A percentile compares a stretch with the other conserved stretches of the same genome.
Evolutionary conservation across 2,113 vertebrate species (phyloP).

Genomic region (Coregonus clupeaformis): DNA sequence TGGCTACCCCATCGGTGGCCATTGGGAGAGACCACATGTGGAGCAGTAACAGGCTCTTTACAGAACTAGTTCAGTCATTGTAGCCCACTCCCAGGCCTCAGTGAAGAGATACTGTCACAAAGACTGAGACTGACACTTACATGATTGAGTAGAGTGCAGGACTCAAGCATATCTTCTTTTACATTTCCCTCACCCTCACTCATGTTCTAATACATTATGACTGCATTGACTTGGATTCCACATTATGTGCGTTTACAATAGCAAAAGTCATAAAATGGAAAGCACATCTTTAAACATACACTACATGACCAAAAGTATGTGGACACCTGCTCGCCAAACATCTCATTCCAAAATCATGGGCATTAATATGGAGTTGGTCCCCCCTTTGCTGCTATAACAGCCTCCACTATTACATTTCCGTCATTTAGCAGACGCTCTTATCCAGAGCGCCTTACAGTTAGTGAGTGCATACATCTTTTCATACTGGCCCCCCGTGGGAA

Average conservation of each 20-base stretch:
- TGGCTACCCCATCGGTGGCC: conserved; percentile 36
- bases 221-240: background rate
- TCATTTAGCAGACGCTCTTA: no score
- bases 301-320: no score
- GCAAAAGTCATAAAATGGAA: background rate
- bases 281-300: no score
- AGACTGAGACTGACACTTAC: background rate
- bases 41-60: background rate
- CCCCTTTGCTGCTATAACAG: no score
- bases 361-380: no score
- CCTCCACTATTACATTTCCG: no score
- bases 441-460: no score
- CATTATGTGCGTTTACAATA: background rate
- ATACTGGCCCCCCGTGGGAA: no score
- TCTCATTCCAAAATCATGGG: no score
- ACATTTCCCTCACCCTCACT: background rate
- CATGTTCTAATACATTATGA: background rate
- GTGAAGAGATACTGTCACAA: background rate
- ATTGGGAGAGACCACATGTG: background rate
- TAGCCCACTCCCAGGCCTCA: background rate
- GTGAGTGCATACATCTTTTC: no score
- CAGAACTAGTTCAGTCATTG: background rate
- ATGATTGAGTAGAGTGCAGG: no score
- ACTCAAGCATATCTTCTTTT: background rate
- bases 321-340: no score